Evolutionary conservation across 2,888 invertebrate genomes (phyloP), one percentile per base, ranked within the genome.

Genomic region (Mamestra brassicae): DNA sequence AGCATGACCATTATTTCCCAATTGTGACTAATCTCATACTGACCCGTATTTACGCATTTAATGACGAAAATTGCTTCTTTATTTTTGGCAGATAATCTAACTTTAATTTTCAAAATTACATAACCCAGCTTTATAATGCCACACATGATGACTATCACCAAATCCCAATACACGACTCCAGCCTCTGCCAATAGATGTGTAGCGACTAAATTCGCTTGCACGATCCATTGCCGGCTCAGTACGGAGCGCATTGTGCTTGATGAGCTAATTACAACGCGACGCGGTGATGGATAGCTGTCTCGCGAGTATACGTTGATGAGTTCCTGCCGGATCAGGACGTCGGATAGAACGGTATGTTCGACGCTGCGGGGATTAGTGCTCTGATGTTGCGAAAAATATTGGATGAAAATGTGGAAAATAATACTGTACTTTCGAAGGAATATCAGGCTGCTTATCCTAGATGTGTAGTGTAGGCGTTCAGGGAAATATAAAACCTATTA

Each of bases 261-360:
- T 74, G 74, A 87, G 73, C 71, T 86, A 85, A 87, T 87, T 87
- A 86, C 71, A 71, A 38, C 36, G 62, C 61, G 45, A 62, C 58
- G 70, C 68, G 50, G 80, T 85, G 86, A 87, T 79, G 81, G 84
- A 86, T 85, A 65, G 73, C 77, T 71, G 77, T 70, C 73, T 87
- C 70, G 81, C 81, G 76, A 76, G 79, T 67, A 42, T 63, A 69
- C 58, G 77, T 74, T 83, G 76, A 77, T 77, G 83, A 78, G 78
- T 71, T 82, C 60, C 70, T 73, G 71, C 67, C 52, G 66, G 66
- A 76, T 80, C 71, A 61, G 63, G 72, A 66, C 64, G 63, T 65
- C n/a, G 58, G 26, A 77, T 60, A 68, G 60, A 71, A 73, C 65
- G 66, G 1, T 58, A 45, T 63, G 66, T 76, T 84, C 76, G 71